Conservation (phyloP, 2,888 invertebrate genomes). For the Augiades crinisus region DNA sequence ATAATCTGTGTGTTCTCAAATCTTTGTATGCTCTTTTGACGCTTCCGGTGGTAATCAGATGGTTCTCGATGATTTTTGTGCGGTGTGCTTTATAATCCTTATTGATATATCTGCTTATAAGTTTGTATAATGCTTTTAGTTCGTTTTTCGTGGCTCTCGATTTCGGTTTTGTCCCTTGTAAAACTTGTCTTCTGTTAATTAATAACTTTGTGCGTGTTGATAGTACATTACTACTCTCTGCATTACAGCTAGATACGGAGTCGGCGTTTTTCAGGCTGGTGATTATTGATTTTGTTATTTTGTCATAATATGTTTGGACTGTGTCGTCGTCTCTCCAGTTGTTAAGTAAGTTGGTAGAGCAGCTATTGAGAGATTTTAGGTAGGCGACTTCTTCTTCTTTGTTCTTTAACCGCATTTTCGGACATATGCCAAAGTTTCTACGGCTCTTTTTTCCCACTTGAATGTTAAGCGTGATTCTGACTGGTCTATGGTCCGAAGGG, state of each 20-base stretch:
- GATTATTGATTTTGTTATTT: background rate
- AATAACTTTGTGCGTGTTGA: conserved; percentile 17
- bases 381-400: conserved; percentile 19
- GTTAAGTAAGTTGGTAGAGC: background rate
- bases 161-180: conserved; percentile 23
- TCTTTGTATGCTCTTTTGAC: conserved; percentile 17
- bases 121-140: conserved; percentile 25
- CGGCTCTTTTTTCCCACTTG: background rate
- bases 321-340: background rate
- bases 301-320: conserved; percentile 15
- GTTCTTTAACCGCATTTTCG: conserved; percentile 16
- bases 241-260: background rate
- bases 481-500: conserved; percentile 22
- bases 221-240: background rate
- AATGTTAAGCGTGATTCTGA: conserved; percentile 20
- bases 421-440: background rate
- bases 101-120: conserved; percentile 3
- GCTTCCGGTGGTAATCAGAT: background rate
- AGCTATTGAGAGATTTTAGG: conserved; percentile 2
- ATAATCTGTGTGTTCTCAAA: conserved; percentile 17
- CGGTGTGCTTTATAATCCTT: conserved; percentile 1
- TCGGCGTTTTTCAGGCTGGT: background rate
- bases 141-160: conserved; percentile 26
- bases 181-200: conserved; percentile 21
- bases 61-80: background rate